Percentiles rank a stretch among this genome's conserved stretches.
phyloP scores from a whole-genome alignment of 2,888 invertebrate species.

The Eupelmus urozonus region DNA sequence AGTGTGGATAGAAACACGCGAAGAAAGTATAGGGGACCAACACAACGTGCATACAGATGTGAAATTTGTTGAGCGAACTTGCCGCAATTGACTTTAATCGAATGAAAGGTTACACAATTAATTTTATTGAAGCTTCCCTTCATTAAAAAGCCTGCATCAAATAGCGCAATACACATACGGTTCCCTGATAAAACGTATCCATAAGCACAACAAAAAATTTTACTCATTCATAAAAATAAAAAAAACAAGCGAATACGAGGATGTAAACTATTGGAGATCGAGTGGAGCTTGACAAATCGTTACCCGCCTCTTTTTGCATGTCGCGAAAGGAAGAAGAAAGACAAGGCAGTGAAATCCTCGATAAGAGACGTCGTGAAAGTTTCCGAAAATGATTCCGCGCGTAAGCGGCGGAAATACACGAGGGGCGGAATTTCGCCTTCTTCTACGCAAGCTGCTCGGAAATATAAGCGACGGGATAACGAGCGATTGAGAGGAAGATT shows the following conservation, averaged over 20 bases:
- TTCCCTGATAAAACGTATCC: too few species aligned
- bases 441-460: too few species aligned
- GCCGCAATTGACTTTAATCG: slow-evolving; percentile 13
- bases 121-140: background rate
- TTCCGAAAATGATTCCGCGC: slow-evolving; percentile 34
- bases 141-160: slow-evolving; percentile 11
- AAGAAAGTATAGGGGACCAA: too few species aligned
- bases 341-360: too few species aligned
- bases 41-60: too few species aligned
- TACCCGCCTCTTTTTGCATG: background rate
- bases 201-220: too few species aligned
- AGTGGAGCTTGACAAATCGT: slow-evolving; percentile 18
- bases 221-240: background rate
- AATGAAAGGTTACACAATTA: slow-evolving; percentile 16
- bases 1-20: too few species aligned
- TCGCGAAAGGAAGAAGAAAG: background rate
- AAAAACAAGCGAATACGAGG: background rate
- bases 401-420: background rate
- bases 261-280: background rate
- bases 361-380: background rate
- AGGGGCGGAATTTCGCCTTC: background rate
- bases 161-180: background rate
- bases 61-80: too few species aligned
- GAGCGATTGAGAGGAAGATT: slow-evolving; percentile 26
- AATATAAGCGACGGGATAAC: slow-evolving; percentile 26